These are phyloP conservation scores for Tadarida brasiliensis DNA, from an alignment of 2,797 vertebrate genomes.

Conservation along the genomic window DNA sequence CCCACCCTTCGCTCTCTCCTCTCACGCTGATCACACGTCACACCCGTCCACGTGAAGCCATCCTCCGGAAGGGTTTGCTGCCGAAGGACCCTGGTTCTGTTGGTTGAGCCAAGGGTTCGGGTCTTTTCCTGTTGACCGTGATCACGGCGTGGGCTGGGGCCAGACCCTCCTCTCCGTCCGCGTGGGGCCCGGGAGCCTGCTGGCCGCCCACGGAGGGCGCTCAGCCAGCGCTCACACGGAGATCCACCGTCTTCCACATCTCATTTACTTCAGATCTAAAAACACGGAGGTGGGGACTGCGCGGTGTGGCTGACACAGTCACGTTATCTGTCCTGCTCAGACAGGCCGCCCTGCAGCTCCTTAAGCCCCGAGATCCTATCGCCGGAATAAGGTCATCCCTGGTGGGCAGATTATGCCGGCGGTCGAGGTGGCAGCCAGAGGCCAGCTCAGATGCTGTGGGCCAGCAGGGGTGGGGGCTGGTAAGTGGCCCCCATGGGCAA, in stretches of 20 bases:
- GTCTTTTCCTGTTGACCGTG: rapidly evolving
- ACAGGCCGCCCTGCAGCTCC: conserved; percentile 71
- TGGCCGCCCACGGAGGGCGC: rapidly evolving
- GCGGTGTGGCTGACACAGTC: conserved; percentile 69
- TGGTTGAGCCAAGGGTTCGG: rapidly evolving
- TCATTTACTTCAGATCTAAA: conserved; percentile 66
- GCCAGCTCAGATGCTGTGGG: neutral
- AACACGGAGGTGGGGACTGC: conserved; percentile 46
- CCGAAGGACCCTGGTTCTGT: rapidly evolving
- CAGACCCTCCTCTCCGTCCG: rapidly evolving
- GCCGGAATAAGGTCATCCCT: conserved; percentile 68
- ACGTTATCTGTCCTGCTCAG: conserved; percentile 73
- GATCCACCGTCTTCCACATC: neutral
- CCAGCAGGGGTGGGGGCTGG: neutral
- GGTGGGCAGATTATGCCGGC: conserved; percentile 43
- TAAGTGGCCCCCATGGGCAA: conserved; percentile 13
- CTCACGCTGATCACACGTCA: too few species aligned
- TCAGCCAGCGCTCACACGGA: neutral
- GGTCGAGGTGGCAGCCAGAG: neutral
- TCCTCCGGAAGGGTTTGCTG: too few species aligned
- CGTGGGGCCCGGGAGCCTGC: rapidly evolving
- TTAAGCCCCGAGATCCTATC: conserved; percentile 77
- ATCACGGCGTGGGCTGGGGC: neutral
- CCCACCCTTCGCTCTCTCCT: too few species aligned
- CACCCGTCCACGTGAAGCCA: too few species aligned